These are phyloP conservation scores for Micromesistius poutassou DNA, from an alignment of 2,797 vertebrate species.

Conservation along the genomic window DNA sequence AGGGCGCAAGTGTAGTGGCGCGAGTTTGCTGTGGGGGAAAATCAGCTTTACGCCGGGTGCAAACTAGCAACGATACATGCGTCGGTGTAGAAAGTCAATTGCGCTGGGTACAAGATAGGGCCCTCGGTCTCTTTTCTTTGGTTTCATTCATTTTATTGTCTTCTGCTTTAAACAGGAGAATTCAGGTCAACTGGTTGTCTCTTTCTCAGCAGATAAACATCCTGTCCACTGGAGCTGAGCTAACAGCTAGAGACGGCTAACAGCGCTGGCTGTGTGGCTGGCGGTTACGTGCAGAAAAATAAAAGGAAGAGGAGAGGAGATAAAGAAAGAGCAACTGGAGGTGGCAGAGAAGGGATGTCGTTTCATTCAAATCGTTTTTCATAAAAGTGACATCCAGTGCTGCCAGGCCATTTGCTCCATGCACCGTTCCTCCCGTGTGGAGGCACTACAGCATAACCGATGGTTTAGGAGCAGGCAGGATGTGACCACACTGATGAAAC, in stretches of 20 bases:
- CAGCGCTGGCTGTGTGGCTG: slow-evolving; percentile 24
- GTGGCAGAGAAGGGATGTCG: not conserved
- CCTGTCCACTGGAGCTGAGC: slow-evolving; percentile 22
- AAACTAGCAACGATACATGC: too few species aligned
- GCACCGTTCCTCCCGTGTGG: not conserved
- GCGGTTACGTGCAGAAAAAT: slow-evolving; percentile 40
- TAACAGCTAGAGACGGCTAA: slow-evolving; percentile 35
- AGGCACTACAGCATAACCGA: not conserved
- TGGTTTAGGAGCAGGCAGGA: not conserved
- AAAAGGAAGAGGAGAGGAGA: not conserved
- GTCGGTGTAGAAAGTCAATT: too few species aligned
- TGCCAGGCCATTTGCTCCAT: too few species aligned
- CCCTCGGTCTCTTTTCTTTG: not conserved
- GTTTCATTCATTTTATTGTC: not conserved
- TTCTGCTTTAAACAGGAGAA: slow-evolving; percentile 2
- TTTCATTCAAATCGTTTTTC: not conserved
- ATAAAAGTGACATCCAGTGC: not conserved
- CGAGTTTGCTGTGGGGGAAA: too few species aligned
- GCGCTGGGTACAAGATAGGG: too few species aligned
- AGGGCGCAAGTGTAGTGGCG: too few species aligned
- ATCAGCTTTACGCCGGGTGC: too few species aligned
- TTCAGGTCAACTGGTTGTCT: slow-evolving; percentile 15
- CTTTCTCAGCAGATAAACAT: slow-evolving; percentile 33
- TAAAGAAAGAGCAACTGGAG: not conserved
- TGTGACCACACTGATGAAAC: not conserved